phyloP scores from a whole-genome alignment of 2,113 vertebrate genomes.

The Corvus hawaiiensis region DNA sequence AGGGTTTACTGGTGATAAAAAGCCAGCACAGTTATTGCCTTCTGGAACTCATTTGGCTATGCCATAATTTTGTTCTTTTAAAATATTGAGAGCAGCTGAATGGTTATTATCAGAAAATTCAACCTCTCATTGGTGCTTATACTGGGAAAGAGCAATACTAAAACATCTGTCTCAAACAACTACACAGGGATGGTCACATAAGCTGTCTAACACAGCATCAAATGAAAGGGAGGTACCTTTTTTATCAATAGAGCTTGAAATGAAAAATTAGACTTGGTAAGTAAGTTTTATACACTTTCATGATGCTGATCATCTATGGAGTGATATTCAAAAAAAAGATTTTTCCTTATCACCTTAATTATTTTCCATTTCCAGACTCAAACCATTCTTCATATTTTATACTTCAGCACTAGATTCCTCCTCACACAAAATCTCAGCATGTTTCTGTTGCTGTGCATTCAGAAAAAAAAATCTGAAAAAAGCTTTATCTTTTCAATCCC shows the following conservation, averaged over 20 bases:
- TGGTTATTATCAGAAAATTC: neutral
- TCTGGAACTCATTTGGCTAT: constrained; percentile 9
- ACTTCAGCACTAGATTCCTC: neutral
- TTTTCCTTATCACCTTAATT: neutral
- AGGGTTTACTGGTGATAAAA: neutral
- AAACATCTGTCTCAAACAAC: neutral
- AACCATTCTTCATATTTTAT: neutral
- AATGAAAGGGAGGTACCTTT: neutral
- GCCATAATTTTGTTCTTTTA: neutral
- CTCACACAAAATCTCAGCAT: neutral
- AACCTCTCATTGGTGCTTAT: neutral
- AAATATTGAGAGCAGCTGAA: neutral
- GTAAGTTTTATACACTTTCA: neutral
- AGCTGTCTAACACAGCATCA: neutral
- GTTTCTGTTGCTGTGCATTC: neutral
- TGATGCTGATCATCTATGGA: neutral
- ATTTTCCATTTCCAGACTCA: neutral
- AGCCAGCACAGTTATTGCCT: constrained; percentile 5
- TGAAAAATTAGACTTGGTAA: neutral
- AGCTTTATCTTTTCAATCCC: neutral
- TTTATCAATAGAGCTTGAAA: neutral
- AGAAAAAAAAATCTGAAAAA: neutral
- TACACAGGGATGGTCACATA: neutral
- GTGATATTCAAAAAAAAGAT: neutral
- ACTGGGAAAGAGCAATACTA: neutral